phyloP scores from a whole-genome alignment of 2,113 vertebrate genomes.

The Perca schrenkii region DNA sequence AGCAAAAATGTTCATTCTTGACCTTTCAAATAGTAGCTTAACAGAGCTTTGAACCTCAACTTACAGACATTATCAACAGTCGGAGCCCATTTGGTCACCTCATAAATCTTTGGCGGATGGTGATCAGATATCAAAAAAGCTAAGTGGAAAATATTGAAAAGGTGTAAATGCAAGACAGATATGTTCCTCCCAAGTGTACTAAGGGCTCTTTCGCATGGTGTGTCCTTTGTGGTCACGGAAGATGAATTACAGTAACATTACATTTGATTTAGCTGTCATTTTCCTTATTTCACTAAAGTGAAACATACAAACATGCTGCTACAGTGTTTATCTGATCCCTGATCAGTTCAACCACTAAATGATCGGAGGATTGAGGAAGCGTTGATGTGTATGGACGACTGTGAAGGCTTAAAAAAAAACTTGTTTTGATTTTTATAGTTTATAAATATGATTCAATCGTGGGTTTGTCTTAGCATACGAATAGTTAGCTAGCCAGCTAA shows the following conservation, averaged over 20 bases:
- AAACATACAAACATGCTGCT: not conserved
- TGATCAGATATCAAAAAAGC: not conserved
- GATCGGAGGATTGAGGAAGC: not conserved
- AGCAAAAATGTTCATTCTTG: not conserved
- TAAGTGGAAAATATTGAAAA: not conserved
- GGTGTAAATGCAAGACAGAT: not conserved
- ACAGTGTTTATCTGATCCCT: not conserved
- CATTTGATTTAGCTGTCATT: no score
- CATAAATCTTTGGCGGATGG: not conserved
- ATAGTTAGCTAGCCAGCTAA: no score
- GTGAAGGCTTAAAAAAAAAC: not conserved
- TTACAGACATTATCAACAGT: not conserved
- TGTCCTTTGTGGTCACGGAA: not conserved
- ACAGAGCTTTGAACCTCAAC: not conserved
- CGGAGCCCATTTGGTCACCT: not conserved
- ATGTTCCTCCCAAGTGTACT: not conserved
- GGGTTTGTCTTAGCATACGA: no score
- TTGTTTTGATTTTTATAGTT: not conserved
- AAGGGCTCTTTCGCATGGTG: not conserved
- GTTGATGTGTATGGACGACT: not conserved
- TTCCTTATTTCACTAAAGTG: no score
- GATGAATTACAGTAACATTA: not conserved
- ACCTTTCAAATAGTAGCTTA: slow-evolving; percentile 4
- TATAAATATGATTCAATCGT: no score
- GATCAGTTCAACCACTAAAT: not conserved